Evolutionary conservation across 2,113 vertebrate genomes (phyloP).

Genomic region (Aramus guarauna): DNA sequence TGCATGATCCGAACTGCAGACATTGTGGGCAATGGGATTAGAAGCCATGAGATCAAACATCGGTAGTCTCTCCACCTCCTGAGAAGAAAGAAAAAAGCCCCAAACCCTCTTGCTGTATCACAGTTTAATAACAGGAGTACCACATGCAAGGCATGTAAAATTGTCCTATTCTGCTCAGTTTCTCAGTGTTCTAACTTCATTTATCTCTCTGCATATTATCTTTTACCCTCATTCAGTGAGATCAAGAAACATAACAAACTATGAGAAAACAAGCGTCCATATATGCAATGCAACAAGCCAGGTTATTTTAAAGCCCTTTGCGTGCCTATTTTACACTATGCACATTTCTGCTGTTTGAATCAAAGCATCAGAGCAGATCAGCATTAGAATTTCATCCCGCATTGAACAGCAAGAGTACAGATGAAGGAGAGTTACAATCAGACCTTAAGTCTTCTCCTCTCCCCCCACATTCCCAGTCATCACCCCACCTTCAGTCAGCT

Average conservation of each 20-base stretch:
- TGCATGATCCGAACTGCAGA: neutral
- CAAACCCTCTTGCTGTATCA: neutral
- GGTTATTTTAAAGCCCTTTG: neutral
- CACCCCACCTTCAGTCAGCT: neutral
- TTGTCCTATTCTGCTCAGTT: neutral
- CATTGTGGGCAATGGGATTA: neutral
- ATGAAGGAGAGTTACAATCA: neutral
- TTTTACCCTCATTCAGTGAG: neutral
- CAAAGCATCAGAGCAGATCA: neutral
- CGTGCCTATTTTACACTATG: rapidly evolving
- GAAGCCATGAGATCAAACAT: neutral
- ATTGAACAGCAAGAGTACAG: rapidly evolving
- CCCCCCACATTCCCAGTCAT: neutral
- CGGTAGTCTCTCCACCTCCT: neutral
- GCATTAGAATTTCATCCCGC: neutral
- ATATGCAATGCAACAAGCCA: neutral
- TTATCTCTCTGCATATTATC: neutral
- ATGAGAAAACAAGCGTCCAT: neutral
- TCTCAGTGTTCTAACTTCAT: neutral
- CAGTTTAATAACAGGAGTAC: neutral
- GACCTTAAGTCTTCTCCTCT: neutral
- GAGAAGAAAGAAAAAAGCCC: neutral
- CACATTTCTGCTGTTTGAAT: neutral
- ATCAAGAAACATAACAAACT: neutral
- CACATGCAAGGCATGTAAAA: neutral